Percentiles rank a stretch among this genome's conserved stretches.
These are phyloP conservation scores for Lasioglossum figueresi DNA, from an alignment of 2,888 invertebrate genomes.

Conservation along the genomic window DNA sequence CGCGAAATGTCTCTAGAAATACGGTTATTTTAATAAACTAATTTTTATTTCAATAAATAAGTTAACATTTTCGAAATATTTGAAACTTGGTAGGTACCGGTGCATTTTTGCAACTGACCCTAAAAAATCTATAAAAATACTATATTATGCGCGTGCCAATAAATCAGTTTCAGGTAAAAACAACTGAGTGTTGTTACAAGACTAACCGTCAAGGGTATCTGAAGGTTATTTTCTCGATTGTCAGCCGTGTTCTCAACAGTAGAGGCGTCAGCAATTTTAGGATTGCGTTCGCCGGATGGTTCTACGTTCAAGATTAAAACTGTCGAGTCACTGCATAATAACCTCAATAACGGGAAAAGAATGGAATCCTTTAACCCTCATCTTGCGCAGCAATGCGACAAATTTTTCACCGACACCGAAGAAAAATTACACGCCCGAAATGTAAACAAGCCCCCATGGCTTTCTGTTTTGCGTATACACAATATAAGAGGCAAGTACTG, in stretches of 20 bases:
- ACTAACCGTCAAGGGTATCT: not conserved
- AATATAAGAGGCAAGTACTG: too few species aligned
- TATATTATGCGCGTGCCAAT: not conserved
- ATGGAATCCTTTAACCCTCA: not conserved
- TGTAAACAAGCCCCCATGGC: not conserved
- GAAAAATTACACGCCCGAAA: not conserved
- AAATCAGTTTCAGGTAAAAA: not conserved
- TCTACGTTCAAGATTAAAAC: not conserved
- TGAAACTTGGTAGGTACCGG: not conserved
- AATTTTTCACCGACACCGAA: not conserved
- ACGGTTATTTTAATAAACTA: not conserved
- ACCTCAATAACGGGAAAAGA: not conserved
- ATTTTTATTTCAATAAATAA: too few species aligned
- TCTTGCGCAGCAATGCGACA: not conserved
- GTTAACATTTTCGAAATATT: not conserved
- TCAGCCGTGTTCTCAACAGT: not conserved
- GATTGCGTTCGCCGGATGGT: not conserved
- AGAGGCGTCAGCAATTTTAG: not conserved
- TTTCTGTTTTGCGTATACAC: too few species aligned
- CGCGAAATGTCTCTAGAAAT: not conserved
- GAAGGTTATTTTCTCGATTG: not conserved
- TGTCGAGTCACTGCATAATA: not conserved
- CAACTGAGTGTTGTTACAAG: not conserved
- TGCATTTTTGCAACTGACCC: not conserved
- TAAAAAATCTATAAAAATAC: too few species aligned